phyloP scores from a whole-genome alignment of 1,140 invertebrate species.

The Homalodisca vitripennis region DNA sequence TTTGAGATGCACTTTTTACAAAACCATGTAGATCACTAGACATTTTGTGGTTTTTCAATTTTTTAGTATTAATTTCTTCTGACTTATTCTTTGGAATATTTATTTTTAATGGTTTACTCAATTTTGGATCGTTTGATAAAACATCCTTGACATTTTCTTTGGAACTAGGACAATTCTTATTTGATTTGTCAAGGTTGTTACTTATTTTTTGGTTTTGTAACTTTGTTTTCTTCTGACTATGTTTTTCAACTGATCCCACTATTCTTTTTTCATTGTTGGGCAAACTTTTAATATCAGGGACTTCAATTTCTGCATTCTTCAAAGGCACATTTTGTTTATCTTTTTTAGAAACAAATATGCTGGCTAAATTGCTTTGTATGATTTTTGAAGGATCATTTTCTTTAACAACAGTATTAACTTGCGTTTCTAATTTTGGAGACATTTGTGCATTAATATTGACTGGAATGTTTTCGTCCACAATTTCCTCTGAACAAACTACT shows the following conservation, averaged over 20 bases:
- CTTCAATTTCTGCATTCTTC: background rate
- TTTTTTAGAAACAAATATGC: background rate
- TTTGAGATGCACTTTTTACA: too few species aligned
- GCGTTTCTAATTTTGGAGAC: background rate
- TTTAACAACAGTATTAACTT: background rate
- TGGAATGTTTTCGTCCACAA: slow-evolving; percentile 4
- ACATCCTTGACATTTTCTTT: background rate
- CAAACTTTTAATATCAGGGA: background rate
- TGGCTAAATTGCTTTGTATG: background rate
- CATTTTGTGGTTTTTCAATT: background rate
- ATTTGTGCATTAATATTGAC: background rate
- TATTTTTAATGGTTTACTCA: background rate
- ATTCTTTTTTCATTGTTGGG: background rate
- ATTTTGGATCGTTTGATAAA: background rate
- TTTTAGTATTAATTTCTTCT: background rate
- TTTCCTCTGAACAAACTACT: slow-evolving; percentile 21
- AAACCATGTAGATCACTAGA: too few species aligned
- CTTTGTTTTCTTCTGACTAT: background rate
- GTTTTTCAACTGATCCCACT: background rate
- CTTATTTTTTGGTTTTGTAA: background rate
- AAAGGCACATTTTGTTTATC: background rate
- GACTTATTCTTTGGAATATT: background rate
- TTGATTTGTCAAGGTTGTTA: background rate
- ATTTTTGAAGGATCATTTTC: background rate
- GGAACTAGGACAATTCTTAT: background rate